phyloP scores from a whole-genome alignment of 1,140 invertebrate species.

The Drosophila melanica region DNA sequence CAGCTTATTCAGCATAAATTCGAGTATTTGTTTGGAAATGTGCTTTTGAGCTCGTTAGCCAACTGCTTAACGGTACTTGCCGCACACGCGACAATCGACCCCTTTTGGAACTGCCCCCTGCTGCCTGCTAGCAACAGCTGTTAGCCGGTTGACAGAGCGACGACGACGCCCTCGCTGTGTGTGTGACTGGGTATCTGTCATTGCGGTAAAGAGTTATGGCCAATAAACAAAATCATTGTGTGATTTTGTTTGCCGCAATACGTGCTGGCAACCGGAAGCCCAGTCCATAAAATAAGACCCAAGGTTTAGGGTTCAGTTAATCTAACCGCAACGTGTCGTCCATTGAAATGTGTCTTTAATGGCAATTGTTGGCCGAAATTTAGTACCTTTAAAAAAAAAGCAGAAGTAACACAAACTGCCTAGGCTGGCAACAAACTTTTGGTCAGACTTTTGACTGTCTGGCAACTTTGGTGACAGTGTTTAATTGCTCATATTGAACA shows the following conservation, averaged over 20 bases:
- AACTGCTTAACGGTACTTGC: constrained; percentile 11
- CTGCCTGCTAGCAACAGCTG: constrained; percentile 7
- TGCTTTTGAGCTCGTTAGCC: constrained; percentile 17
- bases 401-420: constrained; percentile 21
- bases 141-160: not conserved
- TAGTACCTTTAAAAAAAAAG: constrained; percentile 35
- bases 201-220: constrained; percentile 79
- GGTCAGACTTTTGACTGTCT: constrained; percentile 47
- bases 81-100: constrained; percentile 5
- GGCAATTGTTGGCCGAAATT: constrained; percentile 70
- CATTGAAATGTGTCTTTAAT: constrained; percentile 78
- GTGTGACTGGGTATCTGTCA: constrained; percentile 47
- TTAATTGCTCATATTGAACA: constrained; percentile 82
- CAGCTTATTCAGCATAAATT: constrained; percentile 9
- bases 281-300: constrained; percentile 57
- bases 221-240: constrained; percentile 78
- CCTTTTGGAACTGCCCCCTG: not conserved
- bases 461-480: constrained; percentile 75
- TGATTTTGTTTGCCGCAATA: constrained; percentile 53
- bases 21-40: not conserved
- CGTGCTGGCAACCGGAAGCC: constrained; percentile 54
- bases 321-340: constrained; percentile 49
- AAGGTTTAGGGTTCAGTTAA: constrained; percentile 46
- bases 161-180: constrained; percentile 19
- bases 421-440: constrained; percentile 22